A percentile compares a stretch with the other conserved stretches of the same genome.
phyloP scores from a whole-genome alignment of 2,113 vertebrate species.

The Aspidoscelis tigris region DNA sequence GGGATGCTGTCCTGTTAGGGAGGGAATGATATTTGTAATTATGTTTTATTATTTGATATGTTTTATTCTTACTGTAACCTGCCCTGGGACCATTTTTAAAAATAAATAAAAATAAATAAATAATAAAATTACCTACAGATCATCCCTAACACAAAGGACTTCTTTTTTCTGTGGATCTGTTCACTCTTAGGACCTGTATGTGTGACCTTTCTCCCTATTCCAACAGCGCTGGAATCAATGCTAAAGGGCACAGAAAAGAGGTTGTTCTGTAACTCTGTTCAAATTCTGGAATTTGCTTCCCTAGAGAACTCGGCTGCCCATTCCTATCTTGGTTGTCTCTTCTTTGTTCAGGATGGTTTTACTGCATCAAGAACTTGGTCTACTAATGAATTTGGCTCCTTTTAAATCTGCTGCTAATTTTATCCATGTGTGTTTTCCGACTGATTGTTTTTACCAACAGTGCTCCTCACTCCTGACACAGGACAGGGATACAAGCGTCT shows the following conservation, averaged over 20 bases:
- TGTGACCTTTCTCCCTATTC: background rate
- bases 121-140: too few relatives aligned
- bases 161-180: too few relatives aligned
- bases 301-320: background rate
- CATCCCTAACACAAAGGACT: too few relatives aligned
- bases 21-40: too few relatives aligned
- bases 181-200: background rate
- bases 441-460: background rate
- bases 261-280: background rate
- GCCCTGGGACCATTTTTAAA: too few relatives aligned
- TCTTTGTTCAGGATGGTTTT: background rate
- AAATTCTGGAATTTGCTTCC: background rate
- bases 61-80: too few relatives aligned
- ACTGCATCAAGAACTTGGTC: background rate
- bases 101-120: too few relatives aligned
- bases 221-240: background rate
- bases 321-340: background rate
- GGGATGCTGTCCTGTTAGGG: too few relatives aligned
- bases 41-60: too few relatives aligned
- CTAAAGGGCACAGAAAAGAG: background rate
- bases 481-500: background rate
- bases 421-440: background rate
- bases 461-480: too few relatives aligned
- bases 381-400: background rate
- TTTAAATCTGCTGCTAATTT: too few relatives aligned